Base-by-base conservation (phyloP, 2,888 invertebrate species). In the Omphaloscelis lunosa region DNA sequence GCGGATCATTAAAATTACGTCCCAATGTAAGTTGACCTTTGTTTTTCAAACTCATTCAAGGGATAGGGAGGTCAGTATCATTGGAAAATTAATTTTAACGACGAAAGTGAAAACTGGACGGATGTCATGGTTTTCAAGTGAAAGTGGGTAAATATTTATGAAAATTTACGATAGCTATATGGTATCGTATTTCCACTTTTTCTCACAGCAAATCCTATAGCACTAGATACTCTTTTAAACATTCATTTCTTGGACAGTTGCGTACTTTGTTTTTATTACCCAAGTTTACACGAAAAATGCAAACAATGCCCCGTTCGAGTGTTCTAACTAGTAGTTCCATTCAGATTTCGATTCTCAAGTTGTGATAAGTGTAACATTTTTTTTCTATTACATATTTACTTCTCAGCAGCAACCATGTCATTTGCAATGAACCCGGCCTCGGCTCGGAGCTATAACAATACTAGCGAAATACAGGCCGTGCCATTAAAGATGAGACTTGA, bases 71-170 rank as follows among this genome's bases (percentile, higher is more conserved):
- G 39, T 72, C 39, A 61, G 12, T 17, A 20, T 15, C 11, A 56
- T 23, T 63, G 34, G 29, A 53, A 75, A 48, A 63, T 48, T 17
- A 17, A 17, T 56, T 34, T 63, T 75, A 48, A 65, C 7, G 75
- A 56, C 45, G 0, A 27, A 58, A 76, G 74, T 58, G 63, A 74
- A 75, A 75, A 75, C 53, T 34, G 2, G 12, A 1, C 34, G 34
- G 2, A 27, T 45, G 41, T 29, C 41, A 62, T 17, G 12, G 15
- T 53, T 53, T 41, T 62, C 53, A 34, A 75, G 29, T 17, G 73
- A 75, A 75, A 75, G 75, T 63, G 4, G 7, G 3, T 51, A 3
- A 71, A 51, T 62, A 51, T 74, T 39, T n/a, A 72, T 29, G 41
- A 59, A 70, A 45, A 27, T 27, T 66, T 27, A 66, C 23, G 61